Evolutionary conservation across 2,113 vertebrate genomes (phyloP).

Genomic region (Pelodiscus sinensis): DNA sequence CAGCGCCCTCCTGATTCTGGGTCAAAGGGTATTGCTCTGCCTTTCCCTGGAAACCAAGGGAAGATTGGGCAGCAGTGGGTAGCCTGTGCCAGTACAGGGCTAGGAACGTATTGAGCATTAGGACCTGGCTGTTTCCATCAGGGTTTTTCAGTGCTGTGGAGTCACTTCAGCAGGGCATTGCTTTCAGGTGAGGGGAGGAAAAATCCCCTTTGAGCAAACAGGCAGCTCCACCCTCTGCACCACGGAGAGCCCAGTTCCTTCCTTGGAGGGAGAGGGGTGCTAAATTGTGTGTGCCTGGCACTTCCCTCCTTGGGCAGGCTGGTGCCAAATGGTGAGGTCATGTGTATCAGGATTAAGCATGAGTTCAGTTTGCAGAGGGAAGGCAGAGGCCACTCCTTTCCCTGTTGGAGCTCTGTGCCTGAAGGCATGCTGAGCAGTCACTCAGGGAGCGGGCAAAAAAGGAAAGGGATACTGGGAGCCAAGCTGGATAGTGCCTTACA

Average conservation of each 20-base stretch:
- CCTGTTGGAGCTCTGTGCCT: background rate
- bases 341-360: background rate
- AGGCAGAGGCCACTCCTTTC: constrained; percentile 42
- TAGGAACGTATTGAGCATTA: background rate
- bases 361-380: background rate
- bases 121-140: background rate
- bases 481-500: background rate
- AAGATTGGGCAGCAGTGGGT: background rate
- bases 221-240: background rate
- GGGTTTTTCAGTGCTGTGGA: background rate
- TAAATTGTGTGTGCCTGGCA: constrained; percentile 5
- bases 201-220: background rate
- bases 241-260: background rate
- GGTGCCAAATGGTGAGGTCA: constrained; percentile 49
- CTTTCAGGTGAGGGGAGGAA: background rate
- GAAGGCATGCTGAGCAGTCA: background rate
- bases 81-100: background rate
- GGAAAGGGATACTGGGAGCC: background rate
- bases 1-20: background rate
- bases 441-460: background rate
- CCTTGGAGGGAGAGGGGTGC: background rate
- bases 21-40: background rate
- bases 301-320: background rate
- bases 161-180: too few relatives aligned
- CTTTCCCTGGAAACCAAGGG: constrained; percentile 13